Conservation (phyloP, 2,888 invertebrate species). For the Neoascia interrupta region DNA sequence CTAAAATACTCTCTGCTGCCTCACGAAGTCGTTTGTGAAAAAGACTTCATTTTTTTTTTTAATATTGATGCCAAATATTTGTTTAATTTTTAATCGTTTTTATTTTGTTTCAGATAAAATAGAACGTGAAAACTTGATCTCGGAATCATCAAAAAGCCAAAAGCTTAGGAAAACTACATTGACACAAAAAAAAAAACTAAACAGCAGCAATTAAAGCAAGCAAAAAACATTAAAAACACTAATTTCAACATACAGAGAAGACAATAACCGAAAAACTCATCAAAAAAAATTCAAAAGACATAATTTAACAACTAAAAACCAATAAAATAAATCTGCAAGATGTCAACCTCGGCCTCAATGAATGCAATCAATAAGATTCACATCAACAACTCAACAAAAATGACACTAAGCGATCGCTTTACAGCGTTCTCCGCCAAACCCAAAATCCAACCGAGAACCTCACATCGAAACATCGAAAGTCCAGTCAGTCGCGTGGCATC, state of each 20-base stretch:
- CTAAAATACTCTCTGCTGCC: no score
- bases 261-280: neutral
- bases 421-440: conserved; percentile 76
- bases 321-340: conserved; percentile 36
- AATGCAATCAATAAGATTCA: conserved; percentile 73
- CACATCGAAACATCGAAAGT: conserved; percentile 52
- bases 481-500: conserved; percentile 71
- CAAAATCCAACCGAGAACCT: conserved; percentile 71
- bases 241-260: neutral
- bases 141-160: no score
- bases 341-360: conserved; percentile 49
- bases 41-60: no score
- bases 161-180: neutral
- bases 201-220: no score
- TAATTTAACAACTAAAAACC: conserved; percentile 21
- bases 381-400: conserved; percentile 80
- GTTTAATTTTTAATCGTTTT: no score
- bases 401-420: conserved; percentile 80
- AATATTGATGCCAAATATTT: no score
- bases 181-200: neutral
- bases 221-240: no score
- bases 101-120: no score
- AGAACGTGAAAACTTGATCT: no score
- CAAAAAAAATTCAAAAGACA: neutral
- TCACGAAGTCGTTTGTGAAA: no score